Conservation (phyloP, 2,888 invertebrate species). For the Sphaerophoria taeniata region DNA sequence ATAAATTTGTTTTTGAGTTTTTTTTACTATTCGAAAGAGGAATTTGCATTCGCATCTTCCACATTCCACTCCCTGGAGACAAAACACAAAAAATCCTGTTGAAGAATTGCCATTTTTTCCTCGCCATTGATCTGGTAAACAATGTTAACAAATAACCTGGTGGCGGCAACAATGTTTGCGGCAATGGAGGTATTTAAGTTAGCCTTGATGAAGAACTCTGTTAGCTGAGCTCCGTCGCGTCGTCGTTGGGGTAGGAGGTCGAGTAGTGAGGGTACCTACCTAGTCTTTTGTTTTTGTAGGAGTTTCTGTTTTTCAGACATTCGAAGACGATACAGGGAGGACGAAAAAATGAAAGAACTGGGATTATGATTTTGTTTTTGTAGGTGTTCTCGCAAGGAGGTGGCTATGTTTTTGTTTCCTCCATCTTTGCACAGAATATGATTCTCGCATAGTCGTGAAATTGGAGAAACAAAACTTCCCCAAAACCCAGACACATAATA, state of each 20-base stretch:
- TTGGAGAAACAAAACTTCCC: conserved; percentile 24
- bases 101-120: neutral
- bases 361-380: conserved; percentile 66
- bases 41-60: conserved; percentile 60
- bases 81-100: conserved; percentile 9
- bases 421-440: too few relatives aligned
- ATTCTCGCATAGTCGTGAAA: conserved; percentile 6
- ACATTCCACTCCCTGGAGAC: neutral
- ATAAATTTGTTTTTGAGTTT: conserved; percentile 71
- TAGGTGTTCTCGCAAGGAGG: conserved; percentile 46
- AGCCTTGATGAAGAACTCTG: neutral
- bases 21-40: conserved; percentile 60
- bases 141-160: conserved; percentile 68
- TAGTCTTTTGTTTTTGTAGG: conserved; percentile 14
- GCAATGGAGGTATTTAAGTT: neutral
- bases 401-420: conserved; percentile 46
- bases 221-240: neutral
- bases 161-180: conserved; percentile 56
- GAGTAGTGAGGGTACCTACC: neutral
- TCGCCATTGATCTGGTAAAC: conserved; percentile 26
- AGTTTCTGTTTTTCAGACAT: conserved; percentile 65
- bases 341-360: conserved; percentile 46
- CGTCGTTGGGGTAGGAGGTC: neutral
- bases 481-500: conserved; percentile 24
- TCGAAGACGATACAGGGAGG: too few relatives aligned